Percentiles rank a stretch among this genome's conserved stretches.
Conservation (phyloP, 2,113 vertebrate species). For the Misgurnus mizolepis region DNA sequence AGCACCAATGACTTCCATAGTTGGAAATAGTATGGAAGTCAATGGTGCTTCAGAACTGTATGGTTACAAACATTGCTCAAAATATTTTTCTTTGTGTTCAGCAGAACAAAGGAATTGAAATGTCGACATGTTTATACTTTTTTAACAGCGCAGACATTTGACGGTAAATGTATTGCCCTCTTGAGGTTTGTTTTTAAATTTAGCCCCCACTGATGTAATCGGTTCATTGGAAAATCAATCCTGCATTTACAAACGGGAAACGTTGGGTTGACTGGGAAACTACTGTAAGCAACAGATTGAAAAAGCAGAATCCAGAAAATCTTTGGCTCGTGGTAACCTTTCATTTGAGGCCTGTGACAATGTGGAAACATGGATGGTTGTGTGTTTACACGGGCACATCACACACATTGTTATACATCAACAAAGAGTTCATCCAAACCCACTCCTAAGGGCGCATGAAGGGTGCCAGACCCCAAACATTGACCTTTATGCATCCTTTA, state of each 20-base stretch:
- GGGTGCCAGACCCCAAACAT: constrained; percentile 39
- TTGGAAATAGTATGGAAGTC: too few relatives aligned
- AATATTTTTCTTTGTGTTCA: too few relatives aligned
- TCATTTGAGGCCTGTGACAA: constrained; percentile 32
- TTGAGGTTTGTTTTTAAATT: not conserved
- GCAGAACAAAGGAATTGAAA: too few relatives aligned
- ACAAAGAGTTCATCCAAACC: constrained; percentile 11
- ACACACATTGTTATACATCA: not conserved
- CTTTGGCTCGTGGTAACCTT: constrained; percentile 17
- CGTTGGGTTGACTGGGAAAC: not conserved
- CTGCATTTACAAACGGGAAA: not conserved
- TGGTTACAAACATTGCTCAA: too few relatives aligned
- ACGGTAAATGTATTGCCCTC: not conserved
- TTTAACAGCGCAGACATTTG: not conserved
- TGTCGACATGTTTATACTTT: too few relatives aligned
- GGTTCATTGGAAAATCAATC: not conserved
- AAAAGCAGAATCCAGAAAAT: not conserved
- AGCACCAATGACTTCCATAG: too few relatives aligned
- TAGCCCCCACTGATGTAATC: too few relatives aligned
- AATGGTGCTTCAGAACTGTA: too few relatives aligned
- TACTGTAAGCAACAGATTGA: not conserved
- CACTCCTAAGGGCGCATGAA: constrained; percentile 25
- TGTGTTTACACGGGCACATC: constrained; percentile 24
- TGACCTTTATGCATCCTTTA: constrained; percentile 23
- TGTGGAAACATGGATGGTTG: not conserved